These are phyloP conservation scores for Phenacoccus solenopsis DNA, from an alignment of 1,140 invertebrate genomes.

Conservation along the genomic window DNA sequence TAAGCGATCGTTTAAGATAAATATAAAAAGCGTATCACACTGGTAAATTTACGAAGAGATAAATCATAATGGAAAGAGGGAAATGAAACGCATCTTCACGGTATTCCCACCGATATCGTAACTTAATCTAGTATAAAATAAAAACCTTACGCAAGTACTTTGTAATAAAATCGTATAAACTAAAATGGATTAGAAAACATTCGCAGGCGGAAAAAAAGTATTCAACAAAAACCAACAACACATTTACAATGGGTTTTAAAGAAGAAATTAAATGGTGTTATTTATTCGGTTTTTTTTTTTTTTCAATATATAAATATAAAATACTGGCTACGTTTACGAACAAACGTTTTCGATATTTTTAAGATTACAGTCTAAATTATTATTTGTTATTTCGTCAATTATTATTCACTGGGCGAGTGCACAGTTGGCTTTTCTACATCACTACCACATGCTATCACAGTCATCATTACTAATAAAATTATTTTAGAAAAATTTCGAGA, in stretches of 20 bases:
- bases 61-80: background rate
- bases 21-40: constrained; percentile 1
- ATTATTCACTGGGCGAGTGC: too few relatives aligned
- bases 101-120: background rate
- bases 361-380: too few relatives aligned
- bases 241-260: too few relatives aligned
- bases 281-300: too few relatives aligned
- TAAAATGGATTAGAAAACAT: background rate
- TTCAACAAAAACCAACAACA: background rate
- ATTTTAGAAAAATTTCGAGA: too few relatives aligned
- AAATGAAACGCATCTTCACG: background rate
- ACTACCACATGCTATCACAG: background rate
- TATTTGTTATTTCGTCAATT: too few relatives aligned
- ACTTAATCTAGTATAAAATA: background rate
- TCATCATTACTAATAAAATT: background rate
- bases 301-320: too few relatives aligned
- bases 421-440: background rate
- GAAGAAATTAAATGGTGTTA: background rate
- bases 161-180: background rate
- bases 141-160: background rate
- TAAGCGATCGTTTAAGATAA: background rate
- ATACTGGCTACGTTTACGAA: too few relatives aligned
- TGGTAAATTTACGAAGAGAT: background rate
- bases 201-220: background rate
- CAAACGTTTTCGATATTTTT: too few relatives aligned